These are phyloP conservation scores for Glandiceps talaboti DNA, from an alignment of 53 echinoderm and acorn worm species.

Conservation along the genomic window DNA sequence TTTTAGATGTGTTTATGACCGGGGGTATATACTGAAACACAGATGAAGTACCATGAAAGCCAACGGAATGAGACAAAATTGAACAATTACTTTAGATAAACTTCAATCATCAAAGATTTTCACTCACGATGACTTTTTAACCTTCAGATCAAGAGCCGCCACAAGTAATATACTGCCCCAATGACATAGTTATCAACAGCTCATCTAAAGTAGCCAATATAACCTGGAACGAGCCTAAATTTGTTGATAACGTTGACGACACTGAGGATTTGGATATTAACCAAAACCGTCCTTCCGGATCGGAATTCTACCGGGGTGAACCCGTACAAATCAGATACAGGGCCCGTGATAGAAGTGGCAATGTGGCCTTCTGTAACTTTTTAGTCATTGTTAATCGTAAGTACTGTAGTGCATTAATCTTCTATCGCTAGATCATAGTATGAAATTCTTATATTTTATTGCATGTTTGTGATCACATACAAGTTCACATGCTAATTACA, in stretches of 20 bases:
- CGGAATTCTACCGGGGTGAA: slow-evolving; percentile 13
- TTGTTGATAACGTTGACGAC: slow-evolving; percentile 38
- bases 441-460: too few species aligned
- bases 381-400: slow-evolving; percentile 38
- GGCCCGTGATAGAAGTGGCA: slow-evolving; percentile 25
- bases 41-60: too few species aligned
- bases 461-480: too few species aligned
- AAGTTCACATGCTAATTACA: too few species aligned
- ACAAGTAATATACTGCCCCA: slow-evolving; percentile 16
- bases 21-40: too few species aligned
- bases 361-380: slow-evolving; percentile 33
- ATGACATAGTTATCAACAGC: slow-evolving; percentile 8
- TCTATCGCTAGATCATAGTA: too few species aligned
- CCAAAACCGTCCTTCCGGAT: slow-evolving; percentile 9
- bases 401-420: neutral
- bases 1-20: too few species aligned
- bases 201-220: neutral
- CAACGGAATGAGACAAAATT: too few species aligned
- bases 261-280: neutral
- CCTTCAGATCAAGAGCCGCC: slow-evolving; percentile 25
- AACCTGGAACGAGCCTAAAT: slow-evolving; percentile 23
- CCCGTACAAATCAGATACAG: slow-evolving; percentile 3
- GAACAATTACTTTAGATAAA: too few species aligned
- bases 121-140: too few species aligned
- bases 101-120: too few species aligned